Evolutionary conservation across 2,797 vertebrate genomes (phyloP).

Genomic region (Ataeniobius toweri): DNA sequence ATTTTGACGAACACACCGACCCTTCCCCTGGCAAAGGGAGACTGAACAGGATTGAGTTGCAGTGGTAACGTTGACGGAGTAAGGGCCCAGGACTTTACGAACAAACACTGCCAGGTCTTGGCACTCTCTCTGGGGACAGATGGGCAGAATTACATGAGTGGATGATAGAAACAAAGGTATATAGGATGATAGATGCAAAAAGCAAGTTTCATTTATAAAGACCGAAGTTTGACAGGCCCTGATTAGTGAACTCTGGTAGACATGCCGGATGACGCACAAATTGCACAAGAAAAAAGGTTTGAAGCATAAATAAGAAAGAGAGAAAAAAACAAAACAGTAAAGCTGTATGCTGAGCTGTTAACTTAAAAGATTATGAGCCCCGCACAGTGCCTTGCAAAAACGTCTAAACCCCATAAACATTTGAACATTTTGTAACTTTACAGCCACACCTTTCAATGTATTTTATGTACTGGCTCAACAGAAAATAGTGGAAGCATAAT

Average conservation of each 20-base stretch:
- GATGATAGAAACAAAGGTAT: neutral
- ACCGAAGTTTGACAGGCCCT: neutral
- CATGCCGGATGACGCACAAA: neutral
- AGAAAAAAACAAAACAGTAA: neutral
- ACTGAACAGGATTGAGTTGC: conserved; percentile 82
- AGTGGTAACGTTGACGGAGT: conserved; percentile 80
- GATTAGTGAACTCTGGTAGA: neutral
- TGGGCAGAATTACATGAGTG: neutral
- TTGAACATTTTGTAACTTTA: neutral
- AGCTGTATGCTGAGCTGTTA: neutral
- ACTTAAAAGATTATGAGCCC: neutral
- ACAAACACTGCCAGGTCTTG: conserved; percentile 79
- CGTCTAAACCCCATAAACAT: neutral
- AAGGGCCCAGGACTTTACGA: conserved; percentile 79
- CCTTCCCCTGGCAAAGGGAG: conserved; percentile 80
- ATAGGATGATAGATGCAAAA: neutral
- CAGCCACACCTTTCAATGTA: neutral
- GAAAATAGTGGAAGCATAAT: neutral
- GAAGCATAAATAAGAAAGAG: neutral
- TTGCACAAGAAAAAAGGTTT: neutral
- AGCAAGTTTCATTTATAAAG: neutral
- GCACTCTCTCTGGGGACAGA: conserved; percentile 77
- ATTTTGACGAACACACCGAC: conserved; percentile 81
- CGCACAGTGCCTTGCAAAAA: neutral
- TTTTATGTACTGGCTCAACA: neutral